These are phyloP conservation scores for Geodia barretti DNA, from an alignment of 37 sponge, comb jelly and placozoan species.

Conservation along the genomic window DNA sequence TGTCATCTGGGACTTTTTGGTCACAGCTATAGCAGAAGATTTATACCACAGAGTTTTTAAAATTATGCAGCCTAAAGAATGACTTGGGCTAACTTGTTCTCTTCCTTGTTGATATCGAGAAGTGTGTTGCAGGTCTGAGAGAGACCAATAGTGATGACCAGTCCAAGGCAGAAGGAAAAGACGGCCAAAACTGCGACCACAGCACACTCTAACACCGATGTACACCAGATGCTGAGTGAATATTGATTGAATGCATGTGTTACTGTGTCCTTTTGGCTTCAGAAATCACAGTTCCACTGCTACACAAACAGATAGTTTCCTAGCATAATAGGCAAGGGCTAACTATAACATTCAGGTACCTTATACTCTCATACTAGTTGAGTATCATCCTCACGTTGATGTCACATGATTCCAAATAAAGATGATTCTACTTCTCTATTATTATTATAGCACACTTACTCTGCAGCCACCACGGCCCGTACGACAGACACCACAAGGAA, in stretches of 20 bases:
- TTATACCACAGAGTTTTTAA: neutral
- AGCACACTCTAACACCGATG: conserved; percentile 35
- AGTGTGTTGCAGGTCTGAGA: conserved; percentile 42
- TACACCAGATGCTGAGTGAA: conserved; percentile 38
- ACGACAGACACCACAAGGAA: conserved; percentile 37
- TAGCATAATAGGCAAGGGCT: no score
- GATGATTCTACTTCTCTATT: neutral
- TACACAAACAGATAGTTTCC: neutral
- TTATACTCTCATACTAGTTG: no score
- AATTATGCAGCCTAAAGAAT: neutral
- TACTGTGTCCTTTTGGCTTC: neutral
- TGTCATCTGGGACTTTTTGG: neutral
- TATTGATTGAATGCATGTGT: neutral
- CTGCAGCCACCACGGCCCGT: conserved; percentile 28
- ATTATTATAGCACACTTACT: conserved; percentile 49
- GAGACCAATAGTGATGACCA: conserved; percentile 57
- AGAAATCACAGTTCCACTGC: neutral
- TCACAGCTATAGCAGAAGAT: conserved; percentile 15
- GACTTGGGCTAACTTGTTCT: neutral
- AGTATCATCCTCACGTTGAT: no score
- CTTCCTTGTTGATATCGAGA: neutral
- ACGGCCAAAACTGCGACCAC: conserved; percentile 4
- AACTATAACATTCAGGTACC: no score
- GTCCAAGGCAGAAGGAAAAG: conserved; percentile 29
- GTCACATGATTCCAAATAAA: no score